Evolutionary conservation across 2,888 invertebrate species (phyloP).

Genomic region (Camptogramma bilineatum): DNA sequence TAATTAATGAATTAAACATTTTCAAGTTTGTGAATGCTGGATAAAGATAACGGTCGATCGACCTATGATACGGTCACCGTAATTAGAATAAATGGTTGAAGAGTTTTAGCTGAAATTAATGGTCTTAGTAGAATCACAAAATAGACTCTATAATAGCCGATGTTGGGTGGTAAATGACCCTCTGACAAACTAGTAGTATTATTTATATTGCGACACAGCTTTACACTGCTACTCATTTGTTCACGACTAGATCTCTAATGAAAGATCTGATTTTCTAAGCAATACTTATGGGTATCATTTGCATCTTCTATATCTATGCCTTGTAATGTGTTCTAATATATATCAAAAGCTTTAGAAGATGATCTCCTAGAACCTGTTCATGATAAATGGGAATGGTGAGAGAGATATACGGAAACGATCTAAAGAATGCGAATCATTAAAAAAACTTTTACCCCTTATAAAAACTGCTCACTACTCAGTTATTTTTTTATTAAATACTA

Average conservation of each 20-base stretch:
- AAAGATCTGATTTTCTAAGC: slow-evolving; percentile 64
- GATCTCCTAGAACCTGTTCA: slow-evolving; percentile 57
- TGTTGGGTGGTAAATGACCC: slow-evolving; percentile 60
- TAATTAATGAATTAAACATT: slow-evolving; percentile 79
- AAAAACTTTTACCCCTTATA: neutral
- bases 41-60: slow-evolving; percentile 72
- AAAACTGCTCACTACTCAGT: too few species aligned
- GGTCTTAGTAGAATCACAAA: slow-evolving; percentile 51
- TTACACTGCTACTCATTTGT: slow-evolving; percentile 66
- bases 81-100: slow-evolving; percentile 78
- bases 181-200: slow-evolving; percentile 47
- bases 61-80: slow-evolving; percentile 60
- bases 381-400: slow-evolving; percentile 7
- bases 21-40: slow-evolving; percentile 76
- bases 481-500: neutral
- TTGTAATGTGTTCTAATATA: slow-evolving; percentile 54
- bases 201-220: slow-evolving; percentile 41
- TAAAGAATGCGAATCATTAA: neutral
- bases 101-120: slow-evolving; percentile 66
- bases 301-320: slow-evolving; percentile 54
- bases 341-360: slow-evolving; percentile 58
- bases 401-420: slow-evolving; percentile 2
- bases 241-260: slow-evolving; percentile 60
- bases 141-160: slow-evolving; percentile 47
- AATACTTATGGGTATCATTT: slow-evolving; percentile 55